Evolutionary conservation across 30 jellyfish, hydroid and myxozoan species (phyloP).

Genomic region (Rhopilema esculentum): DNA sequence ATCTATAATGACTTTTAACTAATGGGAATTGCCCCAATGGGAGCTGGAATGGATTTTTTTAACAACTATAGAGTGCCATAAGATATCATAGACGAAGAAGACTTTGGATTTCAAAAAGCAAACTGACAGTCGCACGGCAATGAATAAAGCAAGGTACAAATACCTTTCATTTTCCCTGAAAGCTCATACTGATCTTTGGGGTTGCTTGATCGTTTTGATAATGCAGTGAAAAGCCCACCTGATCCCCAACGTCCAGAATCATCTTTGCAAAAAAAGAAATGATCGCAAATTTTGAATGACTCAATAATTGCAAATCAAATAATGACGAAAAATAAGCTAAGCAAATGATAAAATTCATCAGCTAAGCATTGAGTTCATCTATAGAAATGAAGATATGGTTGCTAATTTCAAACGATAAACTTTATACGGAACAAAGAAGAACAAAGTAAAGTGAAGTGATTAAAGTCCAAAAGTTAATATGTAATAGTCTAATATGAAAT

Average conservation of each 20-base stretch:
- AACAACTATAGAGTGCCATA: too few species aligned
- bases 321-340: neutral
- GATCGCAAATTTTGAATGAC: too few species aligned
- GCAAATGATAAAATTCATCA: neutral
- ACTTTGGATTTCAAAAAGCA: too few species aligned
- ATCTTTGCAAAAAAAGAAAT: slow-evolving; percentile 21
- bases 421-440: neutral
- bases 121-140: too few species aligned
- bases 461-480: too few species aligned
- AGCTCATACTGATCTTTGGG: slow-evolving; percentile 88
- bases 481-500: neutral
- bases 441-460: neutral
- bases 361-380: too few species aligned
- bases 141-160: neutral
- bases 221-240: slow-evolving; percentile 93
- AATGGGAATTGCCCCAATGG: too few species aligned
- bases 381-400: neutral
- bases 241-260: slow-evolving; percentile 96
- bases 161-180: slow-evolving; percentile 93
- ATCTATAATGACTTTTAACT: too few species aligned
- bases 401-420: neutral
- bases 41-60: too few species aligned
- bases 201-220: slow-evolving; percentile 63
- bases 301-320: too few species aligned
- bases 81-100: too few species aligned